Evolutionary conservation across 37 sponge, comb jelly and placozoan species (phyloP).

Genomic region (Tethya wilhelma): DNA sequence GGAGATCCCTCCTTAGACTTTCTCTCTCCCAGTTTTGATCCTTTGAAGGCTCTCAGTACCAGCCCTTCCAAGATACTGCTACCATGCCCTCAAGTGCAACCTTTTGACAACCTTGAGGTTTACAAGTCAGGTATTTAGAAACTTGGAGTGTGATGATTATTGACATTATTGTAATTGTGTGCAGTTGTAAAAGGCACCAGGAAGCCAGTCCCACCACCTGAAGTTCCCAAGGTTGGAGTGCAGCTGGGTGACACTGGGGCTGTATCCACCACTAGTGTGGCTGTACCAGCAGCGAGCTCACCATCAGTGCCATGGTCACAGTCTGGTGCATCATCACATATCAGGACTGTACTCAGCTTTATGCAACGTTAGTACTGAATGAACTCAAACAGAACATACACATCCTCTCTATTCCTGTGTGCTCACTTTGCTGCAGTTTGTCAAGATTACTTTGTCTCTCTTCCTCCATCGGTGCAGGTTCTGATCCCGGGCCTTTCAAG

Average conservation of each 20-base stretch:
- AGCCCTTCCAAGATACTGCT: constrained; percentile 19
- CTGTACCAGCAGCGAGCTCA: too few species aligned
- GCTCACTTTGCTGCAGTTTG: neutral
- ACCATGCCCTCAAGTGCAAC: constrained; percentile 37
- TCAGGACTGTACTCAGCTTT: constrained; percentile 39
- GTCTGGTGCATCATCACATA: neutral
- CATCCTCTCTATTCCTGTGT: too few species aligned
- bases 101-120: constrained; percentile 57
- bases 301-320: too few species aligned
- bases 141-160: neutral
- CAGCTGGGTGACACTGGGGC: too few species aligned
- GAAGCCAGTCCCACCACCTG: neutral
- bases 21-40: constrained; percentile 47
- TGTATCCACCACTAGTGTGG: too few species aligned
- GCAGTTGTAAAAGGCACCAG: constrained; percentile 17
- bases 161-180: neutral
- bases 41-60: constrained; percentile 27
- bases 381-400: too few species aligned
- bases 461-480: neutral
- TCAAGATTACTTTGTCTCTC: neutral
- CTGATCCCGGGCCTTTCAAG: constrained; percentile 31
- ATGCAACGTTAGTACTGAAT: constrained; percentile 37
- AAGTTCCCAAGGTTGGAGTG: neutral
- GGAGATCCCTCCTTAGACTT: constrained; percentile 47
- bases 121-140: constrained; percentile 17